phyloP scores from a whole-genome alignment of 2,888 invertebrate genomes.

The Drosophila macrospina region DNA sequence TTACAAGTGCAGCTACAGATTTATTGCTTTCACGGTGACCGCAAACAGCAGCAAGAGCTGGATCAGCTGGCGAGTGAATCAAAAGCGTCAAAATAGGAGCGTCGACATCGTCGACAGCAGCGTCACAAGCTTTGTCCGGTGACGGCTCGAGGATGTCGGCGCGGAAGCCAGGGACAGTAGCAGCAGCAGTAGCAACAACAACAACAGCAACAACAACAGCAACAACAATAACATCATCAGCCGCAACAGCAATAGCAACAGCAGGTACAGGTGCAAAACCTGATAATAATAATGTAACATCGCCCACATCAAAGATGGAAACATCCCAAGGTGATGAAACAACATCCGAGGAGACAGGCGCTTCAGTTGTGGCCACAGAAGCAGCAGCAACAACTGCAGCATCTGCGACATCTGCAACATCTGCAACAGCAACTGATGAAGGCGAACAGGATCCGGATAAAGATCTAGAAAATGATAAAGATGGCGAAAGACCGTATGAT shows the following conservation, averaged over 20 bases:
- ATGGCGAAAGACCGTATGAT: neutral
- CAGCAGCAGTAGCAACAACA: constrained; percentile 16
- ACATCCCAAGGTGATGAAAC: neutral
- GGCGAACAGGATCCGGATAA: constrained; percentile 31
- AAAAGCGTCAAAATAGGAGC: constrained; percentile 69
- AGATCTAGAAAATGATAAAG: constrained; percentile 16
- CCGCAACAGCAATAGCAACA: neutral
- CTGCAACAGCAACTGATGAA: constrained; percentile 37
- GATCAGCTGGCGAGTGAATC: constrained; percentile 29
- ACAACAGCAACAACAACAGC: neutral
- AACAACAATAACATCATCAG: too few relatives aligned
- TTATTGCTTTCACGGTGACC: constrained; percentile 22
- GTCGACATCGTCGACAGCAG: constrained; percentile 69
- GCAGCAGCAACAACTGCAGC: constrained; percentile 29
- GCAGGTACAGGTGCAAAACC: constrained; percentile 25
- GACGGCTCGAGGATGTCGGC: constrained; percentile 71
- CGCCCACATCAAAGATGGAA: constrained; percentile 37
- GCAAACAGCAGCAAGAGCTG: constrained; percentile 28
- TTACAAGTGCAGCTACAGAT: constrained; percentile 55
- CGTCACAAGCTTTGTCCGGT: constrained; percentile 58
- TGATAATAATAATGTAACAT: constrained; percentile 36
- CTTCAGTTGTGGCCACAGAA: constrained; percentile 35
- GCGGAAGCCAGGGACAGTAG: constrained; percentile 56
- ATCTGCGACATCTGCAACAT: constrained; percentile 4
- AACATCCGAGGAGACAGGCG: constrained; percentile 3